phyloP scores from a whole-genome alignment of 2,797 vertebrate genomes.

The Paedocypris micromegethes region DNA sequence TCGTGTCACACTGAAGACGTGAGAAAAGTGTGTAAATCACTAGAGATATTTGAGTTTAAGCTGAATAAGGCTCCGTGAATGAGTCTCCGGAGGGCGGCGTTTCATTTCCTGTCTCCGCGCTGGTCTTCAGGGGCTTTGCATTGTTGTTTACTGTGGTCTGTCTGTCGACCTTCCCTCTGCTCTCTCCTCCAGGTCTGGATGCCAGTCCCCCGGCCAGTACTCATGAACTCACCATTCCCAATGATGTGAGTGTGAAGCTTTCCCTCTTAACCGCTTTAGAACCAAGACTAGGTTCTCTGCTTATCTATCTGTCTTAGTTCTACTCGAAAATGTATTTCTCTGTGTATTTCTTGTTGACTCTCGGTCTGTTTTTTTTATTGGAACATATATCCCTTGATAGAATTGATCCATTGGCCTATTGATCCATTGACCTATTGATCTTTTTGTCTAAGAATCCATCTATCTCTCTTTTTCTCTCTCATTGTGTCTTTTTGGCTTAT shows the following conservation, averaged over 20 bases:
- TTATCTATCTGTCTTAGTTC: too few relatives aligned
- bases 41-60: slow-evolving; percentile 23
- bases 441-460: too few relatives aligned
- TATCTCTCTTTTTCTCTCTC: too few relatives aligned
- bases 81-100: neutral
- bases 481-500: too few relatives aligned
- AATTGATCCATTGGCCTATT: too few relatives aligned
- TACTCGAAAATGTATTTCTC: too few relatives aligned
- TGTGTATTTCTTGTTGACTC: too few relatives aligned
- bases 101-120: too few relatives aligned
- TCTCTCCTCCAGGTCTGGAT: slow-evolving; percentile 85
- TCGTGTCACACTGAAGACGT: slow-evolving; percentile 2
- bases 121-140: slow-evolving; percentile 2
- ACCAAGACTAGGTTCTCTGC: too few relatives aligned
- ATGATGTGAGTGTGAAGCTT: slow-evolving; percentile 86
- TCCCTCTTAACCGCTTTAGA: neutral
- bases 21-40: neutral
- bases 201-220: slow-evolving; percentile 96
- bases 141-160: slow-evolving; percentile 47
- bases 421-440: too few relatives aligned
- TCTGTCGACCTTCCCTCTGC: slow-evolving; percentile 50
- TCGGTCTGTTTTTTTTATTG: too few relatives aligned
- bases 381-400: too few relatives aligned
- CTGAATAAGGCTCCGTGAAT: slow-evolving; percentile 1
- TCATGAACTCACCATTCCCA: slow-evolving; percentile 99